Percentiles rank a stretch among this genome's conserved stretches.
Evolutionary conservation across 2,113 vertebrate species (phyloP).

Genomic region (Sander lucioperca): DNA sequence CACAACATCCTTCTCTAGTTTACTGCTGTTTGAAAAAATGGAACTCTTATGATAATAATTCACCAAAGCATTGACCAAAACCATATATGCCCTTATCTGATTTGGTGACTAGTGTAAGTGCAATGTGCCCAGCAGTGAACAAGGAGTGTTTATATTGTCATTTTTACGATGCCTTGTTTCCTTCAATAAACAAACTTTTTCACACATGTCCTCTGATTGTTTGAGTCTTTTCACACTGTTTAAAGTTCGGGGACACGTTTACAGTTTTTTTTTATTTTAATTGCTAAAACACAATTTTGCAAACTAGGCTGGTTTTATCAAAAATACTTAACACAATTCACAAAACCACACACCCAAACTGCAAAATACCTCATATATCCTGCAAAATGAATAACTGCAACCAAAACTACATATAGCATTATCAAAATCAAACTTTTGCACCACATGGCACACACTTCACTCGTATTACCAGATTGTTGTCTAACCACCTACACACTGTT

Average conservation of each 20-base stretch:
- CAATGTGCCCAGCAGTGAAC: neutral
- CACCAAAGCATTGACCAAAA: slow-evolving; percentile 1
- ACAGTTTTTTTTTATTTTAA: neutral
- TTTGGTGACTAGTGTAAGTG: neutral
- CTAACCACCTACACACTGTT: too few species aligned
- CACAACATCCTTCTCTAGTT: neutral
- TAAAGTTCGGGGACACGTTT: neutral
- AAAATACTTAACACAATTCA: too few species aligned
- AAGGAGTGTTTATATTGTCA: neutral
- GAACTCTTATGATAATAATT: neutral
- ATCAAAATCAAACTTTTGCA: too few species aligned
- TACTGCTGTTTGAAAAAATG: neutral
- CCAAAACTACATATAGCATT: too few species aligned
- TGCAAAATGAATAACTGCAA: too few species aligned
- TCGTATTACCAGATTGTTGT: too few species aligned
- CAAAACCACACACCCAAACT: too few species aligned
- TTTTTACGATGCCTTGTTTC: slow-evolving; percentile 63
- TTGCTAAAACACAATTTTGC: too few species aligned
- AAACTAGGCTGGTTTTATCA: too few species aligned
- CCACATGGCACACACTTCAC: too few species aligned
- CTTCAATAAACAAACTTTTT: slow-evolving; percentile 66
- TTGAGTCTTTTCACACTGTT: neutral
- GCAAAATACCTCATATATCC: too few species aligned
- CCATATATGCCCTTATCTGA: neutral
- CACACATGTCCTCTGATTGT: neutral